These are phyloP conservation scores for Eilema depressum DNA, from an alignment of 2,888 invertebrate species.

Conservation along the genomic window DNA sequence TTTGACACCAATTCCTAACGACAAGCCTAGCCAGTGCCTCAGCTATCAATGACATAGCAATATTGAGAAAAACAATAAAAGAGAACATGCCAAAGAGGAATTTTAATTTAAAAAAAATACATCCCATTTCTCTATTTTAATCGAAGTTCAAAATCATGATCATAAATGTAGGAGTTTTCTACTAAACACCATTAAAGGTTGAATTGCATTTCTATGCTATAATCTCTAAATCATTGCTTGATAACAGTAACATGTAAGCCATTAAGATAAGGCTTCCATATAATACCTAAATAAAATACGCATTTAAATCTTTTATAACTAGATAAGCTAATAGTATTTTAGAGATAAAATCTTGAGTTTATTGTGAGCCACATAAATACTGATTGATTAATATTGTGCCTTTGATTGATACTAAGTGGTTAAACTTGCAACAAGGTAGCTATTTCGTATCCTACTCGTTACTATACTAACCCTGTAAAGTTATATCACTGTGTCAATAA, in stretches of 20 bases:
- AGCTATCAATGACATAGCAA: no score
- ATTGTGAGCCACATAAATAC: background rate
- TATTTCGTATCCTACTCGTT: background rate
- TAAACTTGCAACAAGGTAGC: background rate
- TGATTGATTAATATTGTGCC: background rate
- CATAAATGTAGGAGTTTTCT: background rate
- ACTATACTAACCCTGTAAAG: no score
- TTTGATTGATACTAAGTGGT: background rate
- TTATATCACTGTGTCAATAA: no score
- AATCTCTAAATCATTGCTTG: slow-evolving; percentile 20
- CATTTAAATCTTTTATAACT: slow-evolving; percentile 7
- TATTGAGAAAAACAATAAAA: no score
- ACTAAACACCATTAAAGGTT: slow-evolving; percentile 32
- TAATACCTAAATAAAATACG: background rate
- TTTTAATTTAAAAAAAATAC: no score
- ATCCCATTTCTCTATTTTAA: no score
- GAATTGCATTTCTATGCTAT: slow-evolving; percentile 51
- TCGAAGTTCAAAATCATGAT: background rate
- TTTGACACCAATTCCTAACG: no score
- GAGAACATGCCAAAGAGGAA: no score
- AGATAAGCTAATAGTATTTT: slow-evolving; percentile 7
- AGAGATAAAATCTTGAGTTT: background rate
- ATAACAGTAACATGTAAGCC: slow-evolving; percentile 40
- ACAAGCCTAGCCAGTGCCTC: no score
- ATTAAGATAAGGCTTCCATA: slow-evolving; percentile 39